Percentiles rank a stretch among this genome's conserved stretches.
phyloP scores from a whole-genome alignment of 2,113 vertebrate species.

The Vireo altiloquus region DNA sequence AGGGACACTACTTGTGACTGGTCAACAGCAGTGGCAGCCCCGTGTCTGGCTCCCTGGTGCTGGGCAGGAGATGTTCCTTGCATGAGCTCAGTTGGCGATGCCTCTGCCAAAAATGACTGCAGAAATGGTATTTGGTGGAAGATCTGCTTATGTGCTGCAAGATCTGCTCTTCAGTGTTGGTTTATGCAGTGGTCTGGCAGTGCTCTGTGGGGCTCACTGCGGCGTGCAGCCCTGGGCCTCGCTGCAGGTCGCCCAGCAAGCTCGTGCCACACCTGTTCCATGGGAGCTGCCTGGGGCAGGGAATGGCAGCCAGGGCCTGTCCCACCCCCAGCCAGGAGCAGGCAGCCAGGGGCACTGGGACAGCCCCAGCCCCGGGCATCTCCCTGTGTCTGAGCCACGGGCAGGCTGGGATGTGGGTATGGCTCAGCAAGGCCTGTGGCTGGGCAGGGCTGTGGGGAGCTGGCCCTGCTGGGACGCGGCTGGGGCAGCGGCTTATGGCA shows the following conservation, averaged over 20 bases:
- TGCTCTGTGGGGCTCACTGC: accelerated
- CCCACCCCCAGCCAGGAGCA: background rate
- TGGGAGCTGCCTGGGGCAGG: background rate
- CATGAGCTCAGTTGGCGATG: background rate
- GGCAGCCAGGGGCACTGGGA: background rate
- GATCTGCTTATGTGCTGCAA: background rate
- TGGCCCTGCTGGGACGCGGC: accelerated
- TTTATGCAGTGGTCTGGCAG: background rate
- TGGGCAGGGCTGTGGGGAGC: background rate
- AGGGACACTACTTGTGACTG: background rate
- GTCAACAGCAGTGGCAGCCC: background rate
- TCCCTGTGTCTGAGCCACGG: background rate
- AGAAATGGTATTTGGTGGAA: background rate
- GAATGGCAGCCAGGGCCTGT: background rate
- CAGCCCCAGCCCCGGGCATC: background rate
- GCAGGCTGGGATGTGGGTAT: accelerated
- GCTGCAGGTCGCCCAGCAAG: accelerated
- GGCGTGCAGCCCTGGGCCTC: accelerated
- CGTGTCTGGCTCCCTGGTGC: accelerated
- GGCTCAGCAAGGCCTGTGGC: background rate
- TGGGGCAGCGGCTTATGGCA: background rate
- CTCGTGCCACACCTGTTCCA: accelerated
- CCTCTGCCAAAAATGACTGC: background rate
- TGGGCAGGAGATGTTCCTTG: background rate
- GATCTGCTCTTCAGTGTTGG: background rate